phyloP scores from a whole-genome alignment of 2,888 invertebrate species.

The Isoperla grammatica region DNA sequence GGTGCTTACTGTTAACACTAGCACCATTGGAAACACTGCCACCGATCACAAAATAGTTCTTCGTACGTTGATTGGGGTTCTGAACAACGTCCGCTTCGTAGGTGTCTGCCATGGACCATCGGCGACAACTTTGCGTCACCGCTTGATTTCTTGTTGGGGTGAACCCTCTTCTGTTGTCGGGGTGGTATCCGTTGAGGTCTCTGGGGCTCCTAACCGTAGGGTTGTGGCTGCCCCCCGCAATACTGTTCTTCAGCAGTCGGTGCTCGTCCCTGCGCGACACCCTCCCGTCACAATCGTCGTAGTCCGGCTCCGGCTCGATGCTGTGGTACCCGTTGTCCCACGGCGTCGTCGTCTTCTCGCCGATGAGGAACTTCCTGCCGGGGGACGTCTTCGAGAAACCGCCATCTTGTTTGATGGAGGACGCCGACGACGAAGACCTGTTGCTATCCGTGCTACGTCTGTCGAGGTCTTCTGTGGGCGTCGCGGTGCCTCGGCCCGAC shows the following conservation, averaged over 20 bases:
- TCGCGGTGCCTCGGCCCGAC: conserved; percentile 28
- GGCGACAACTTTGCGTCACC: conserved; percentile 24
- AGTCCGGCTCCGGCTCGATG: conserved; percentile 19
- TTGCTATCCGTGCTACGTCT: conserved; percentile 30
- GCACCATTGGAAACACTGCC: conserved; percentile 21
- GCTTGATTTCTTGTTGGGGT: conserved; percentile 22
- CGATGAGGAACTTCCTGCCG: background rate
- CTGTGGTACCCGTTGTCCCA: conserved; percentile 23
- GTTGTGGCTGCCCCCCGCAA: background rate
- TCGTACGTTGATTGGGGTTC: background rate
- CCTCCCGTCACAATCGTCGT: background rate
- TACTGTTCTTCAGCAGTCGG: background rate
- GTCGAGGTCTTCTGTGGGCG: conserved; percentile 30
- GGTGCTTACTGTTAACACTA: background rate
- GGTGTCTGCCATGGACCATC: conserved; percentile 25
- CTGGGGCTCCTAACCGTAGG: background rate
- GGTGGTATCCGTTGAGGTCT: background rate
- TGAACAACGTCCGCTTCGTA: conserved; percentile 6
- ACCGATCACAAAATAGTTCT: conserved; percentile 24
- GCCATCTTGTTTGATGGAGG: conserved; percentile 9
- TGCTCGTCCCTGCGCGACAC: background rate
- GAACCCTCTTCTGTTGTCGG: too few relatives aligned
- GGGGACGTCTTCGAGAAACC: background rate
- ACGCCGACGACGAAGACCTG: conserved; percentile 23
- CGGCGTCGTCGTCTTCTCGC: conserved; percentile 1